Evolutionary conservation across 2,113 vertebrate species (phyloP).

Genomic region (Perognathus longimembris): DNA sequence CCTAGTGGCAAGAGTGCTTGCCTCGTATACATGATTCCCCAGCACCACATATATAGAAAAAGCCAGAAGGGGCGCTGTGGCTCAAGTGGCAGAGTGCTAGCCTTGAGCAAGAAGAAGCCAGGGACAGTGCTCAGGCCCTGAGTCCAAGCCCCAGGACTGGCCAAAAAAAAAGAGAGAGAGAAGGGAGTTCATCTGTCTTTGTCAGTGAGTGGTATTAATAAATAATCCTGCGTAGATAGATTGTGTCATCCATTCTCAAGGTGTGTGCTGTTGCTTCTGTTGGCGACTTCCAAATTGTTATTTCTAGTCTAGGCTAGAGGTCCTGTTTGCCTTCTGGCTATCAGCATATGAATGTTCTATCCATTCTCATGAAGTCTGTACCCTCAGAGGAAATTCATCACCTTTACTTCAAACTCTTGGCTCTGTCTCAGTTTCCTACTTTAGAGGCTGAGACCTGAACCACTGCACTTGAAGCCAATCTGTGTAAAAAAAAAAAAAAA

Average conservation of each 20-base stretch:
- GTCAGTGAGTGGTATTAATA: neutral
- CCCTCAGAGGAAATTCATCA: neutral
- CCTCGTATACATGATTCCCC: no score
- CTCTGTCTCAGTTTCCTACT: neutral
- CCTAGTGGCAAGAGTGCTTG: no score
- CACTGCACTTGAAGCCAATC: no score
- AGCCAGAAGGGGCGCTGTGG: no score
- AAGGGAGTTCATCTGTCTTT: neutral
- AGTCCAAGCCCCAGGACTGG: no score
- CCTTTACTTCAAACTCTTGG: conserved; percentile 34
- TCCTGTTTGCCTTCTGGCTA: neutral
- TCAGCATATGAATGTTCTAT: neutral
- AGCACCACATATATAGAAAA: no score
- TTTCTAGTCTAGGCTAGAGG: neutral
- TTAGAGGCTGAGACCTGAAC: neutral
- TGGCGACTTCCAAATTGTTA: neutral
- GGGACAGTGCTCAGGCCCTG: no score
- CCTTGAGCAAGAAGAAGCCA: no score
- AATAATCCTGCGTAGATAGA: neutral
- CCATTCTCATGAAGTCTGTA: neutral
- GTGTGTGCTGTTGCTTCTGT: neutral
- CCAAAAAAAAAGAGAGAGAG: no score
- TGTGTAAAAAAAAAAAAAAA: no score
- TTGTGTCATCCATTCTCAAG: neutral
- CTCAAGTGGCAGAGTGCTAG: no score